These are phyloP conservation scores for Melanophora roralis DNA, from an alignment of 2,888 invertebrate species.

Conservation along the genomic window DNA sequence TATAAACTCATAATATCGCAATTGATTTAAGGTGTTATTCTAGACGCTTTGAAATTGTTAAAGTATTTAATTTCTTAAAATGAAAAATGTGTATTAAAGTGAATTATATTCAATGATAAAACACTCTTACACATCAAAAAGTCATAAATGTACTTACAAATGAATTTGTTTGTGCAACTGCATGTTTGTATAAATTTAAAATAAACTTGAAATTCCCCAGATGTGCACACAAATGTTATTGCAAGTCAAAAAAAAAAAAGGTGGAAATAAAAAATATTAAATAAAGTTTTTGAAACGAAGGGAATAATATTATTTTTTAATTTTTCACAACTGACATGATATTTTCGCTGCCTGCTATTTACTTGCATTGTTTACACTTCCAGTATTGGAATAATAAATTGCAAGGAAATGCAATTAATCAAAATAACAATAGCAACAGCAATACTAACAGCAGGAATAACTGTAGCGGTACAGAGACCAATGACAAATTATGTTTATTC, in stretches of 20 bases:
- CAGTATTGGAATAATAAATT: constrained; percentile 50
- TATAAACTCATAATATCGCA: neutral
- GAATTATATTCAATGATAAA: constrained; percentile 1
- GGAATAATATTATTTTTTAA: constrained; percentile 49
- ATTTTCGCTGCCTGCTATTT: constrained; percentile 9
- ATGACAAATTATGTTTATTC: too few relatives aligned
- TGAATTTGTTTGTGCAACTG: too few relatives aligned
- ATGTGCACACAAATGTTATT: constrained; percentile 37
- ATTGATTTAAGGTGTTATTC: too few relatives aligned
- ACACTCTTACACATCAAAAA: neutral
- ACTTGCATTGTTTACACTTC: constrained; percentile 13
- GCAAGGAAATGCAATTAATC: constrained; percentile 60
- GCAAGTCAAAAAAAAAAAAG: neutral
- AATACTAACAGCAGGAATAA: neutral
- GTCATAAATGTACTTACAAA: neutral
- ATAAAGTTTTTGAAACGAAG: constrained; percentile 6
- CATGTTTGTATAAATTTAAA: constrained; percentile 1
- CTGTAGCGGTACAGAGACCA: neutral
- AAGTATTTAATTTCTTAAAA: neutral
- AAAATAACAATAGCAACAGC: constrained; percentile 53
- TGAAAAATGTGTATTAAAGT: constrained; percentile 7
- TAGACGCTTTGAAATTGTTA: neutral
- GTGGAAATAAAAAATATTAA: neutral
- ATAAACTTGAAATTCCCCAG: constrained; percentile 46
- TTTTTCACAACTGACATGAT: constrained; percentile 59